Conservation (phyloP, 2,797 vertebrate species). For the Cynopterus sphinx region DNA sequence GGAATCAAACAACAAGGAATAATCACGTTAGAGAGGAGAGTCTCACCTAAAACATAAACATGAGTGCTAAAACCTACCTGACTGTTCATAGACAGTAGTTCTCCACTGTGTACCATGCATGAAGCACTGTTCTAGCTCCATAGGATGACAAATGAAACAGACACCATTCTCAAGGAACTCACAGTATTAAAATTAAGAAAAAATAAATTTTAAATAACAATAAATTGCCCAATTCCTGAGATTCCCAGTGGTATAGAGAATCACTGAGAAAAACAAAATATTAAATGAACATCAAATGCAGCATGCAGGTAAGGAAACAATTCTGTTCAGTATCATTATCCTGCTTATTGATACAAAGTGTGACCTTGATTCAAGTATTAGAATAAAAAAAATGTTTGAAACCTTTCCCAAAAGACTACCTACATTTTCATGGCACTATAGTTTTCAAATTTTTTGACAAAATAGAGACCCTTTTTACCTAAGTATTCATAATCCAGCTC, state of each 20-base stretch:
- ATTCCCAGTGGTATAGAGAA: background rate
- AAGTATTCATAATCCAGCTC: background rate
- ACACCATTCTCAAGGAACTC: background rate
- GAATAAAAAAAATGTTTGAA: background rate
- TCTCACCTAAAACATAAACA: background rate
- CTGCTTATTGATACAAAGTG: background rate
- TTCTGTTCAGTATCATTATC: background rate
- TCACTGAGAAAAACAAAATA: background rate
- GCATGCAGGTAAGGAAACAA: background rate
- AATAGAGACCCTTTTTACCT: background rate
- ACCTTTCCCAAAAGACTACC: background rate
- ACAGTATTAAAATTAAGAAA: background rate
- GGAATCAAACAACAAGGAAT: background rate
- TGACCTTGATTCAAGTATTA: slow-evolving; percentile 17
- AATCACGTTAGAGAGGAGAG: background rate
- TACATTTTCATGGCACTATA: background rate
- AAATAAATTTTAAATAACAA: background rate
- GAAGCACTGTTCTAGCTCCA: background rate
- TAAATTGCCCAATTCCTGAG: background rate
- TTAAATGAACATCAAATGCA: background rate
- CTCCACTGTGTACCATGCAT: too few species aligned
- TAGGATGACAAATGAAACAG: background rate
- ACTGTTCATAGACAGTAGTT: background rate
- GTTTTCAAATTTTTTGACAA: background rate
- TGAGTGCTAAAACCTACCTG: background rate